Evolutionary conservation across 2,888 invertebrate genomes (phyloP).

Genomic region (Alviniconcha strummeri): DNA sequence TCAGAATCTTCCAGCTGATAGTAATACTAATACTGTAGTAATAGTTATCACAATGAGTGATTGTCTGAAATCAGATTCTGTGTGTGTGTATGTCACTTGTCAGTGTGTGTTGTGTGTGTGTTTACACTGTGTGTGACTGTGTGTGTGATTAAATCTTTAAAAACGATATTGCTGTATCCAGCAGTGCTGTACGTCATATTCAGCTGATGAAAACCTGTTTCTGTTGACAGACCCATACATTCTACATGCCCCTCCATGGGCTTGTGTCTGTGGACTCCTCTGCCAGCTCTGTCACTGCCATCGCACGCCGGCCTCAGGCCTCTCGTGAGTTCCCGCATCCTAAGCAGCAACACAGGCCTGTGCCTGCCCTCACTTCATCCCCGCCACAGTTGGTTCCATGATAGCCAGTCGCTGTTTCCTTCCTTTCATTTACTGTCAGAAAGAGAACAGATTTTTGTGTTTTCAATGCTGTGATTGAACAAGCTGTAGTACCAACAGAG

Average conservation of each 20-base stretch:
- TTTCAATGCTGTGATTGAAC: no score
- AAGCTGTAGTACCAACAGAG: no score
- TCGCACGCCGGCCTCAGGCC: constrained; percentile 30
- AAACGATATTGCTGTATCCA: neutral
- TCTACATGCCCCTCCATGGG: constrained; percentile 40
- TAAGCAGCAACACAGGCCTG: no score
- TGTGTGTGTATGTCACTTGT: neutral
- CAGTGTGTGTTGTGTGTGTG: neutral
- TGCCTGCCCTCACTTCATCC: neutral
- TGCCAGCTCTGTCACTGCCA: constrained; percentile 30
- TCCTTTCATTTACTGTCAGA: neutral
- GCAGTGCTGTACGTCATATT: neutral
- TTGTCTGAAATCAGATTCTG: no score
- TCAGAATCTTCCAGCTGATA: no score
- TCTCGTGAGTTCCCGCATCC: neutral
- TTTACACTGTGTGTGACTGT: neutral
- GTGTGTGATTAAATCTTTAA: neutral
- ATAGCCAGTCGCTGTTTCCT: neutral
- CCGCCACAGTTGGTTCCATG: neutral
- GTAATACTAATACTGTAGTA: neutral
- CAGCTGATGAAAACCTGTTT: neutral
- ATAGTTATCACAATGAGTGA: neutral
- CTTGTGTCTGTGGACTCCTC: constrained; percentile 33
- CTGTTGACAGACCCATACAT: constrained; percentile 35
- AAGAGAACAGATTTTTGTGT: no score